Evolutionary conservation across 37 sponge, comb jelly and placozoan species (phyloP).

Genomic region (Geodia barretti): DNA sequence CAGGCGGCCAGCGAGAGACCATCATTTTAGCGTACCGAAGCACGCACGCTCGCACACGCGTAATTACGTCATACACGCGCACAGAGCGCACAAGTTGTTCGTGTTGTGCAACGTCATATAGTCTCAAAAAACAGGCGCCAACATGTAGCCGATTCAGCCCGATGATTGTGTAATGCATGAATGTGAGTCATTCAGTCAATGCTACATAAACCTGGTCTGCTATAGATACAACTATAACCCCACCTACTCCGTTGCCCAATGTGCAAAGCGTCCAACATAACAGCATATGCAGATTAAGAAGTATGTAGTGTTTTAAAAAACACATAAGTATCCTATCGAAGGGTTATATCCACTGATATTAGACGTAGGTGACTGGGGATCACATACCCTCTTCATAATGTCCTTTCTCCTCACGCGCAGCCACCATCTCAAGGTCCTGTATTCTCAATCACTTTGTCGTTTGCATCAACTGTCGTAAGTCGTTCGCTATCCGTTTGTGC

Average conservation of each 20-base stretch:
- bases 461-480: slow-evolving; percentile 42
- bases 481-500: slow-evolving; percentile 74
- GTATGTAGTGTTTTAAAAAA: background rate
- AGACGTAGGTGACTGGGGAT: slow-evolving; percentile 81
- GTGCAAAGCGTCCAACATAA: background rate
- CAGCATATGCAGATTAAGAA: background rate
- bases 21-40: too few relatives aligned
- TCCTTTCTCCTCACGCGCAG: slow-evolving; percentile 61
- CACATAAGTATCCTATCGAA: background rate
- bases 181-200: too few relatives aligned
- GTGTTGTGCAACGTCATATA: too few relatives aligned
- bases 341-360: slow-evolving; percentile 7
- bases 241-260: background rate
- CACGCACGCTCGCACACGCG: too few relatives aligned
- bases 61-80: too few relatives aligned
- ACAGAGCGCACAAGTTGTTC: too few relatives aligned
- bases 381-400: slow-evolving; percentile 64
- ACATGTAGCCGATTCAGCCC: too few relatives aligned
- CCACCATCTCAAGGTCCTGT: slow-evolving; percentile 62
- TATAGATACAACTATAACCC: background rate
- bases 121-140: too few relatives aligned
- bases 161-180: background rate
- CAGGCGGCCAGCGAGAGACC: too few relatives aligned
- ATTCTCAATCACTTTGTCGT: slow-evolving; percentile 54
- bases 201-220: too few relatives aligned